A percentile compares a stretch with the other conserved stretches of the same genome.
Conservation (phyloP, 2,113 vertebrate species). For the Dasyornis broadbenti region DNA sequence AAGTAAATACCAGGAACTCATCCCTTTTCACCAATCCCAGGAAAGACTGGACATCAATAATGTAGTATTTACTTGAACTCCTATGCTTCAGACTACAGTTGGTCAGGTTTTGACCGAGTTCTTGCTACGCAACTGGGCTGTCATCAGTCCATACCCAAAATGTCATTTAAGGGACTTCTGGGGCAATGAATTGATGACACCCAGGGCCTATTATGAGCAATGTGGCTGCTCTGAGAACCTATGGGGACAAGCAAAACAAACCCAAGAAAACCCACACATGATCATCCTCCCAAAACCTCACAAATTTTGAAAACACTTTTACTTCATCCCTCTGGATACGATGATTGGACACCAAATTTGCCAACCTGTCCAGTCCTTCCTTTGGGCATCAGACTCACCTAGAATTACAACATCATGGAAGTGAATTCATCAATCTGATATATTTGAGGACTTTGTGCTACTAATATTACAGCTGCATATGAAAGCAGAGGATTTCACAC, state of each 20-base stretch:
- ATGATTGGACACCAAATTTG: not conserved
- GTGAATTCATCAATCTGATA: not conserved
- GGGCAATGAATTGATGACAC: not conserved
- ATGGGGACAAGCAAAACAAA: not conserved
- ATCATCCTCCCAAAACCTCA: not conserved
- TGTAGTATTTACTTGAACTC: not conserved
- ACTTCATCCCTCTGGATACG: not conserved
- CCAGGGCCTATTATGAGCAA: fast-evolving
- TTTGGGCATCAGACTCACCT: not conserved
- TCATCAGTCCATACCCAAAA: not conserved
- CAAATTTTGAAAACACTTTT: fast-evolving
- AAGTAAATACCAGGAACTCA: not conserved
- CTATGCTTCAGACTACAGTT: not conserved
- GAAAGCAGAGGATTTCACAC: not conserved
- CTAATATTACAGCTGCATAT: fast-evolving
- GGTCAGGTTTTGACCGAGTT: not conserved
- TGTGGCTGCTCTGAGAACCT: not conserved
- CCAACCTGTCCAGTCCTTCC: not conserved
- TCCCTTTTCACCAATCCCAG: not conserved
- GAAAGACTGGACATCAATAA: not conserved
- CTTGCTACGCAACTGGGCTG: not conserved
- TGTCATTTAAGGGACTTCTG: not conserved
- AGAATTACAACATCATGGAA: not conserved
- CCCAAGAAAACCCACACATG: not conserved
- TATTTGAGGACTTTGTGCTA: not conserved